These are phyloP conservation scores for Seira musarum DNA, from an alignment of 2,888 invertebrate species.

Conservation along the genomic window DNA sequence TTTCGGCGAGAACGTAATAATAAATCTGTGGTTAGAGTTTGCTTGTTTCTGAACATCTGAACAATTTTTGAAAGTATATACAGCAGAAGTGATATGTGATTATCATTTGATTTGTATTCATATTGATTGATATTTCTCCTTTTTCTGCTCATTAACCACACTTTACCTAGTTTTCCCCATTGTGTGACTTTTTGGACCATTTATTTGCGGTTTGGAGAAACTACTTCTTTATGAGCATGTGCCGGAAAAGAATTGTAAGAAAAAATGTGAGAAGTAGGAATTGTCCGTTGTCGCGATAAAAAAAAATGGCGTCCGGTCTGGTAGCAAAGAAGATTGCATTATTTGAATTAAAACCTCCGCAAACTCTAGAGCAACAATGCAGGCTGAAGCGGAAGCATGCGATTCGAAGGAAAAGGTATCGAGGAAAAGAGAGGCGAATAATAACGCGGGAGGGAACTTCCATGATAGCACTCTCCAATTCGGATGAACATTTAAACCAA, in stretches of 20 bases:
- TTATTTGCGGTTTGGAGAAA: conserved; percentile 17
- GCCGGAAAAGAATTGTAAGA: not conserved
- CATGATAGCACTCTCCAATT: conserved; percentile 48
- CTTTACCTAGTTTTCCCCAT: not conserved
- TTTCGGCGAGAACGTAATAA: not conserved
- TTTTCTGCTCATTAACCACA: conserved; percentile 1
- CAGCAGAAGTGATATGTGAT: too few relatives aligned
- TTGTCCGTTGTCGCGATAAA: not conserved
- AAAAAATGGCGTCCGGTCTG: conserved; percentile 55
- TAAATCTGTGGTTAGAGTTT: not conserved
- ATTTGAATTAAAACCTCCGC: conserved; percentile 56
- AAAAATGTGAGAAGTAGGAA: not conserved
- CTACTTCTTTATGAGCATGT: conserved; percentile 16
- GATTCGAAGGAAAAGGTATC: conserved; percentile 60
- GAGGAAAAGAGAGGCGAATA: conserved; percentile 56
- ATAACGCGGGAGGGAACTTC: conserved; percentile 40
- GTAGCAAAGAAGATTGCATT: conserved; percentile 68
- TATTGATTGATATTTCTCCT: not conserved
- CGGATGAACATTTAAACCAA: conserved; percentile 46
- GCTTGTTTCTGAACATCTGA: not conserved
- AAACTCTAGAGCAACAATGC: conserved; percentile 52
- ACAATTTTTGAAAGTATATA: not conserved
- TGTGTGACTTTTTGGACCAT: not conserved
- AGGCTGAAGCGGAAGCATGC: conserved; percentile 65
- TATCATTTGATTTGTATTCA: not conserved